Base-by-base conservation (phyloP, 2,888 invertebrate genomes). In the Gastracanthus pulcherrimus region DNA sequence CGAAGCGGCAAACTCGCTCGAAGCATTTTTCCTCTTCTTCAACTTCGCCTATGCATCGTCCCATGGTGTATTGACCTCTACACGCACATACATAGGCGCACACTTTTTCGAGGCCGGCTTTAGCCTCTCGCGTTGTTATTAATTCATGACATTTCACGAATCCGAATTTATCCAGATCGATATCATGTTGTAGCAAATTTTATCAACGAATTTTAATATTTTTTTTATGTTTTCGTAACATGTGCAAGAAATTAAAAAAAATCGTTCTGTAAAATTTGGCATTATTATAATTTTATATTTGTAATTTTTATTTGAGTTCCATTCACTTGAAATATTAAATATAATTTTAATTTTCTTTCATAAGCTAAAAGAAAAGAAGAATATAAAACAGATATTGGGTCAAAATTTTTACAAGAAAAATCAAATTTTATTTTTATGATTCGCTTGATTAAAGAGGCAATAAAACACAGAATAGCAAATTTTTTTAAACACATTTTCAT, bases 31-130 rank as follows among this genome's bases (percentile, higher is more conserved):
- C 74, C 82, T 83, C 77, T 75, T 62, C 76, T 74, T 66, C 80
- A 48, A 74, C 74, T 82, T 76, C 64, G 82, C 41, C 74, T 70
- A 66, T 75, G 72, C 72, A 60, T 66, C 60, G 76, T 19, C 70
- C 36, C 74, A 69, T 80, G 80, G 82, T 82, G 75, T 82, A 80
- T 77, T 82, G 80, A 82, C 82, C 82, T 80, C 69, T 71, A 38
- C 70, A 60, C 45, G 23, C 45, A 41, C 55, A 23, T 48, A 23
- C 45, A 48, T 38, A 60, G 51, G 64, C 62, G 23, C 13, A 19
- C 34, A 58, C 26, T 75, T 79, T 82, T 82, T 82, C 72, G 76
- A 76, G 64, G 78, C 55, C 70, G 77, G 74, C 64, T 70, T 64
- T 78, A 78, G 75, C n/a, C 70, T 36, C 48, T 7, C n/a, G 36